Percentiles rank a stretch among this genome's conserved stretches.
These are phyloP conservation scores for Chiroxiphia lanceolata DNA, from an alignment of 2,797 vertebrate genomes.

Conservation along the genomic window DNA sequence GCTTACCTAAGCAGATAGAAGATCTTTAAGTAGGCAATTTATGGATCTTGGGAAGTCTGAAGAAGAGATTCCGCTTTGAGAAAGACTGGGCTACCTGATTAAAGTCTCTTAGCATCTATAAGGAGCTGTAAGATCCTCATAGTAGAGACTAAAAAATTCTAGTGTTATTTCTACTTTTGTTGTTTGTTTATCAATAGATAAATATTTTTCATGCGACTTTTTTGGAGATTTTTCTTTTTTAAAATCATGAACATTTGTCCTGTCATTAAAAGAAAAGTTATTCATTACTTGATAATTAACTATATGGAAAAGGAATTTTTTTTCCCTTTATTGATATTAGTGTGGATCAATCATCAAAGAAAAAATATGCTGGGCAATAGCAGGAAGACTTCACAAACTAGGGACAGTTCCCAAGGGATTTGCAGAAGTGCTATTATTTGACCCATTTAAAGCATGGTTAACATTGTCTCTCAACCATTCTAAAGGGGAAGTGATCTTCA, in stretches of 20 bases:
- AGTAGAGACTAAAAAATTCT: background rate
- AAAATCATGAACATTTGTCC: fast-evolving
- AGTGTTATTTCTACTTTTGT: background rate
- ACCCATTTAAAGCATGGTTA: background rate
- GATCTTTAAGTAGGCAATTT: background rate
- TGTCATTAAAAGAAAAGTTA: background rate
- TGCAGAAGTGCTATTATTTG: background rate
- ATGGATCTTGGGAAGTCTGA: background rate
- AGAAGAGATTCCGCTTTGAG: background rate
- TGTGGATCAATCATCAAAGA: background rate
- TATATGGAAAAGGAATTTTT: background rate
- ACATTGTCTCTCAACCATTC: background rate
- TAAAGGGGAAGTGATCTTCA: background rate
- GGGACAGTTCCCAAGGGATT: background rate
- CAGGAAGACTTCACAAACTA: background rate
- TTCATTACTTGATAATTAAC: background rate
- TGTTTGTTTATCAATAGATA: background rate
- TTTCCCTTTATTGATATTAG: background rate
- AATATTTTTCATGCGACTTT: background rate
- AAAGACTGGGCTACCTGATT: background rate
- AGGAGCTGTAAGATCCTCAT: background rate
- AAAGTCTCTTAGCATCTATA: background rate
- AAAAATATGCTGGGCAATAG: background rate
- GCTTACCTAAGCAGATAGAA: background rate
- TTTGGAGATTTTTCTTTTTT: background rate